Evolutionary conservation across 2,888 invertebrate species (phyloP).

Genomic region (Heliconius ethilla): DNA sequence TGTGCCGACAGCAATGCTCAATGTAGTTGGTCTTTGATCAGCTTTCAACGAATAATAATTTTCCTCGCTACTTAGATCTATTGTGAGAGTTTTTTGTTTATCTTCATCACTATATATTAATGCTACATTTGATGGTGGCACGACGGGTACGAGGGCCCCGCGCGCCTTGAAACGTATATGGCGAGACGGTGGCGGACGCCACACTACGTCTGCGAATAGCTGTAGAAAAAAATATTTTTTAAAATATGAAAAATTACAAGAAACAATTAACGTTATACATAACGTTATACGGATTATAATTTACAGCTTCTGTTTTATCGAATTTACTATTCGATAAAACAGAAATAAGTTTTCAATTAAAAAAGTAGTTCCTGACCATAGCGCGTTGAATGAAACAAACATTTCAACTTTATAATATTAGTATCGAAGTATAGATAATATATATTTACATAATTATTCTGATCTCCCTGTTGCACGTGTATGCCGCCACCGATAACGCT

Average conservation of each 20-base stretch:
- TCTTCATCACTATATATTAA: conserved; percentile 61
- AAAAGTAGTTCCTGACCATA: too few species aligned
- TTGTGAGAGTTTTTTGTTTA: conserved; percentile 54
- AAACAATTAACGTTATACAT: too few species aligned
- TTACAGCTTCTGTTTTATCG: too few species aligned
- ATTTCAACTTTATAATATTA: too few species aligned
- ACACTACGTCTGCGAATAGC: conserved; percentile 74
- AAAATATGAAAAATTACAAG: too few species aligned
- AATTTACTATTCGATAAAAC: too few species aligned
- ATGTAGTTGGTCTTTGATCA: conserved; percentile 58
- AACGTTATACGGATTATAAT: too few species aligned
- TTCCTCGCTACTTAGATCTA: conserved; percentile 61
- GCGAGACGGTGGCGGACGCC: conserved; percentile 72
- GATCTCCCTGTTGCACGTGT: conserved; percentile 80
- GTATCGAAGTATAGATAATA: neutral
- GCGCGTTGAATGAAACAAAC: too few species aligned
- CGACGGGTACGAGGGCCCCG: conserved; percentile 64
- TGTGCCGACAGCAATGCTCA: conserved; percentile 65
- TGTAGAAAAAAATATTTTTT: conserved; percentile 45
- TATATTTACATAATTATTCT: conserved; percentile 78
- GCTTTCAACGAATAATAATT: conserved; percentile 68
- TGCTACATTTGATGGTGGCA: conserved; percentile 62
- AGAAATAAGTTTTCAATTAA: too few species aligned
- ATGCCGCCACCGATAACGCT: conserved; percentile 84
- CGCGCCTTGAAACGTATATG: conserved; percentile 74